Percentiles rank a stretch among this genome's conserved stretches.
These are phyloP conservation scores for Acanthoscelides obtectus DNA, from an alignment of 2,888 invertebrate species.

Conservation along the genomic window DNA sequence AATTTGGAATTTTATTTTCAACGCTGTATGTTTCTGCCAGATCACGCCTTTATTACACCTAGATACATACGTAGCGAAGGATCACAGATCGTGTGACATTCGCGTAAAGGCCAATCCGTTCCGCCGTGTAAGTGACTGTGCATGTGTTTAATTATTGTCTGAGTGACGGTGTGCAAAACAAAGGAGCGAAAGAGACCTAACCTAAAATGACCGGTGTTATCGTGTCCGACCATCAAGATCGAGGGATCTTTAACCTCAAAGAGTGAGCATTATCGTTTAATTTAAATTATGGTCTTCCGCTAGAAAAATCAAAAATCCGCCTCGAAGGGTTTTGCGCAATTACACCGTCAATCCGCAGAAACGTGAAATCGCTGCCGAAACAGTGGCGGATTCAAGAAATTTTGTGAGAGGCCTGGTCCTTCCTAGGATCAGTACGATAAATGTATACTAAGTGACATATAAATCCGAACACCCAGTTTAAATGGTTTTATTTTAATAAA, in stretches of 20 bases:
- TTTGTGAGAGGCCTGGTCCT: too few species aligned
- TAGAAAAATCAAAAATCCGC: constrained; percentile 36
- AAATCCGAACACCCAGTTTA: too few species aligned
- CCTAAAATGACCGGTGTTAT: not conserved
- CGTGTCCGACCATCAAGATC: not conserved
- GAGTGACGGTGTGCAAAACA: not conserved
- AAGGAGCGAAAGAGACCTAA: not conserved
- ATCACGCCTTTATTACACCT: too few species aligned
- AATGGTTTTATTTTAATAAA: too few species aligned
- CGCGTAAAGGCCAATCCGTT: not conserved
- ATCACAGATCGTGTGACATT: too few species aligned
- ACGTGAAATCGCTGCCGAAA: constrained; percentile 26
- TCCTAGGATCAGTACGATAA: too few species aligned
- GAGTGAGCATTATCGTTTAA: constrained; percentile 33
- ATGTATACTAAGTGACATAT: too few species aligned
- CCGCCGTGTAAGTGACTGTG: not conserved
- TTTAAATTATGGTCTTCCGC: constrained; percentile 42
- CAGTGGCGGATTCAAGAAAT: constrained; percentile 6
- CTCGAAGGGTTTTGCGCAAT: constrained; percentile 34
- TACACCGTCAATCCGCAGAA: constrained; percentile 34
- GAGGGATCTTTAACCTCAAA: not conserved
- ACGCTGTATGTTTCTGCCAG: too few species aligned
- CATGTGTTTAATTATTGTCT: not conserved
- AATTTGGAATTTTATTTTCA: too few species aligned
- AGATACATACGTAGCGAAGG: too few species aligned